These are phyloP conservation scores for Diplodus sargus DNA, from an alignment of 2,797 vertebrate species.

Conservation along the genomic window DNA sequence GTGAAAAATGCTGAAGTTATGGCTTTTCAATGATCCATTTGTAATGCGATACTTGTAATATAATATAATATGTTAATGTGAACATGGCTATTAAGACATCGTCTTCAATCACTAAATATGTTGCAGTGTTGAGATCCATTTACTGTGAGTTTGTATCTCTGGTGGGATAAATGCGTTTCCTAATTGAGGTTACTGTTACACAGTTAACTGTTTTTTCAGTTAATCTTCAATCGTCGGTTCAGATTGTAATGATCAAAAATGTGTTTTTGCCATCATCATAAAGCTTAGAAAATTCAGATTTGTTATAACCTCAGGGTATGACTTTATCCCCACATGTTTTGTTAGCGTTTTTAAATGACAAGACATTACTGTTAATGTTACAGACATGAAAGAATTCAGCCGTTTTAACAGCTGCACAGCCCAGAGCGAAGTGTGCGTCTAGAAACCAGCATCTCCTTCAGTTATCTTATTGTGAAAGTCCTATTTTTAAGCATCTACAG, in stretches of 20 bases:
- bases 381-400: background rate
- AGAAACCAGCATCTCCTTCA: conserved; percentile 19
- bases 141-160: background rate
- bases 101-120: background rate
- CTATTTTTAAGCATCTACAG: conserved; percentile 23
- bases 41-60: no score
- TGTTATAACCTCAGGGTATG: conserved; percentile 25
- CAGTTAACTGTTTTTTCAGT: background rate
- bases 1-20: no score
- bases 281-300: background rate
- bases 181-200: background rate
- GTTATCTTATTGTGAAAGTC: conserved; percentile 11
- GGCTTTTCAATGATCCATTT: no score
- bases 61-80: no score
- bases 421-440: conserved; percentile 30
- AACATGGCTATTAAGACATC: no score
- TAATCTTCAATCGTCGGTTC: background rate
- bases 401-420: conserved; percentile 36
- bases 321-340: background rate
- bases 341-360: conserved; percentile 23
- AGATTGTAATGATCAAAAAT: background rate
- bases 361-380: conserved; percentile 15
- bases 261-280: conserved; percentile 5
- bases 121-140: background rate
- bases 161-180: background rate